Conservation (phyloP, 1,140 invertebrate species). For the Sesamia nonagrioides region DNA sequence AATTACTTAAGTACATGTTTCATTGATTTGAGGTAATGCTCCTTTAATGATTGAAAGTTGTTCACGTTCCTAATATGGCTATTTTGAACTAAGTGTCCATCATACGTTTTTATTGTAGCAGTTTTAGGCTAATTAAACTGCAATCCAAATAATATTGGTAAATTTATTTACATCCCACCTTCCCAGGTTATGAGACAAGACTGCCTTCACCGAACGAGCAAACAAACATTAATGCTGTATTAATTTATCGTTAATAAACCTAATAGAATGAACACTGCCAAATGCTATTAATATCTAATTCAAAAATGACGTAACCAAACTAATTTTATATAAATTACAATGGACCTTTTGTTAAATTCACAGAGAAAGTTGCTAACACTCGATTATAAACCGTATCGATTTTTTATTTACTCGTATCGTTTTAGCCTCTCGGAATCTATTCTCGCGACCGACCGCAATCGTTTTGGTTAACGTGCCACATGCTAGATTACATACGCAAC, state of each 20-base stretch:
- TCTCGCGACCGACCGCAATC: conserved; percentile 73
- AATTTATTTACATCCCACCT: not conserved
- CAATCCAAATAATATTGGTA: not conserved
- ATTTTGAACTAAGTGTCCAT: too few relatives aligned
- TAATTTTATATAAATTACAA: conserved; percentile 76
- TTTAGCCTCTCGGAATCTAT: conserved; percentile 75
- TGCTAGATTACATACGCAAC: conserved; percentile 79
- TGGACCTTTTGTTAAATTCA: conserved; percentile 67
- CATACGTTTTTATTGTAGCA: too few relatives aligned
- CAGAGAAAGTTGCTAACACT: conserved; percentile 71
- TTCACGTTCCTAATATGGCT: too few relatives aligned
- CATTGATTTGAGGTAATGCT: too few relatives aligned
- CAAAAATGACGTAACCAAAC: conserved; percentile 58
- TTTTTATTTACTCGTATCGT: conserved; percentile 78
- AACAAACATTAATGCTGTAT: conserved; percentile 10
- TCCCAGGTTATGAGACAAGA: not conserved
- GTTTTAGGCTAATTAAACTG: too few relatives aligned
- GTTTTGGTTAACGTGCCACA: conserved; percentile 72
- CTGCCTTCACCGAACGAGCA: not conserved
- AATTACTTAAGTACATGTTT: too few relatives aligned
- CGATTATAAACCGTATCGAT: conserved; percentile 70
- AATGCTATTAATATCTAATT: conserved; percentile 54
- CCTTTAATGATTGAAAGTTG: too few relatives aligned
- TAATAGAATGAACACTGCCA: conserved; percentile 25
- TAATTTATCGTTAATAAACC: conserved; percentile 41